Evolutionary conservation across 1,140 invertebrate species (phyloP).

Genomic region (Micrasema longulum): DNA sequence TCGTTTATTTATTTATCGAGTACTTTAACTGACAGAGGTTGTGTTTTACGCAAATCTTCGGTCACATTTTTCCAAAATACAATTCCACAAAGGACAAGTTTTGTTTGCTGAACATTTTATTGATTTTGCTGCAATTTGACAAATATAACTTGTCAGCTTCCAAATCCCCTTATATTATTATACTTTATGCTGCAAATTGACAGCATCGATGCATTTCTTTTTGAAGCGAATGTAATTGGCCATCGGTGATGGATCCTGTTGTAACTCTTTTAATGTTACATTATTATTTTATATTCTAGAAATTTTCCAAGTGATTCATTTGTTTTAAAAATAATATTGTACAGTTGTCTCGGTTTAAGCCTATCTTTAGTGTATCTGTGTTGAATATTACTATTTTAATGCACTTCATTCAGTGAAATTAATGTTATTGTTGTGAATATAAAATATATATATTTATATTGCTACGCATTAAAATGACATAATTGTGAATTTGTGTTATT

Average conservation of each 20-base stretch:
- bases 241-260: too few species aligned
- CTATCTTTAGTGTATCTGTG: conserved; percentile 11
- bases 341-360: conserved; percentile 30
- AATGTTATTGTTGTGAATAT: conserved; percentile 38
- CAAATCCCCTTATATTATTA: not conserved
- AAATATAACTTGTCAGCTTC: not conserved
- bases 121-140: conserved; percentile 16
- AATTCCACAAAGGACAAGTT: conserved; percentile 36
- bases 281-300: conserved; percentile 18
- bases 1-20: conserved; percentile 51
- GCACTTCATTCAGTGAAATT: conserved; percentile 32
- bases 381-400: conserved; percentile 33
- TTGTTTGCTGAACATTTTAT: conserved; percentile 19
- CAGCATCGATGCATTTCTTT: not conserved
- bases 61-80: conserved; percentile 44
- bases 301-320: conserved; percentile 26
- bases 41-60: conserved; percentile 5
- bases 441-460: conserved; percentile 30
- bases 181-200: conserved; percentile 8
- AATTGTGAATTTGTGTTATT: conserved; percentile 1
- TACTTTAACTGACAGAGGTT: conserved; percentile 30
- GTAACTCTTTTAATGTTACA: conserved; percentile 3
- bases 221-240: not conserved
- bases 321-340: conserved; percentile 22
- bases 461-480: conserved; percentile 25